phyloP scores from a whole-genome alignment of 1,140 invertebrate species.

The Pygmarrhopalites habei region DNA sequence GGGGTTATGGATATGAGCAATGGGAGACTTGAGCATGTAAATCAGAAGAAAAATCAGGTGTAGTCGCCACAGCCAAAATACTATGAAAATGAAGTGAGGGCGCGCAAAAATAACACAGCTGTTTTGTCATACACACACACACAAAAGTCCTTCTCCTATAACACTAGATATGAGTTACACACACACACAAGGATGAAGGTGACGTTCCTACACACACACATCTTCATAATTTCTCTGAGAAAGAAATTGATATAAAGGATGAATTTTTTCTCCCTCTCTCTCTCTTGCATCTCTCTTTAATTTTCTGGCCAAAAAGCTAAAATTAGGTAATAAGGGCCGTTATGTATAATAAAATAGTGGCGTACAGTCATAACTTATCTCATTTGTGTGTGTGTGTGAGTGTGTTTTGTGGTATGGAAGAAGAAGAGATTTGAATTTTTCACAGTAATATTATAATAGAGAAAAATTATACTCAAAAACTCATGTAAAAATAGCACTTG shows the following conservation, averaged over 20 bases:
- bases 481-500: too few relatives aligned
- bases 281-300: neutral
- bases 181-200: slow-evolving; percentile 5
- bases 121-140: slow-evolving; percentile 19
- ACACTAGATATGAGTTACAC: neutral
- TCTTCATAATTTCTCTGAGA: slow-evolving; percentile 8
- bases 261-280: neutral
- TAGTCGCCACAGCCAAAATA: slow-evolving; percentile 17
- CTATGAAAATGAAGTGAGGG: too few relatives aligned
- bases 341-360: neutral
- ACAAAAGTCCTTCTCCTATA: too few relatives aligned
- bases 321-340: slow-evolving; percentile 14
- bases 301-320: slow-evolving; percentile 15
- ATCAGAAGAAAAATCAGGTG: slow-evolving; percentile 29
- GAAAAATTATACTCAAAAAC: too few relatives aligned
- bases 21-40: slow-evolving; percentile 1
- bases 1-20: neutral
- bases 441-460: too few relatives aligned
- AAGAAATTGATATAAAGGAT: slow-evolving; percentile 6
- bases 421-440: too few relatives aligned
- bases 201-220: neutral
- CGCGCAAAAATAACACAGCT: slow-evolving; percentile 29
- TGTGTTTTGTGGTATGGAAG: too few relatives aligned
- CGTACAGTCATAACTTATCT: too few relatives aligned
- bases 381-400: too few relatives aligned